Base-by-base conservation (phyloP, 2,113 vertebrate species). In the Brachyhypopomus occidentalis region DNA sequence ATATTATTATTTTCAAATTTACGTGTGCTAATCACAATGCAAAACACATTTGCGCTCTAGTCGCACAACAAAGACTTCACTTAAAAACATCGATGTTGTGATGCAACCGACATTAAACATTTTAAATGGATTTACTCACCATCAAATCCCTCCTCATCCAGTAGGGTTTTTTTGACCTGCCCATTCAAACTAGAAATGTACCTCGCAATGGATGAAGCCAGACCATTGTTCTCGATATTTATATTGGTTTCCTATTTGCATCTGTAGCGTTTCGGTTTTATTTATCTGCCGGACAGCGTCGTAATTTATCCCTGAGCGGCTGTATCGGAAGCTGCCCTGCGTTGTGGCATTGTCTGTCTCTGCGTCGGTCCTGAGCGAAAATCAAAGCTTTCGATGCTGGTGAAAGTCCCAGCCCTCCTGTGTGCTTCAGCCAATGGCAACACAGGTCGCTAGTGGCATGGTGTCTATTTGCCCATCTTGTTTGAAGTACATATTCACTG, bases 321-420 rank as follows among this genome's bases (percentile, higher is more conserved):
- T 45, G 41, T 11, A 52, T 52, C 9, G 45, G 8, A 14, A 14
- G 45, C 16, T 25, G 9, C 59, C 30, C 62, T 79, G 66, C 71
- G 36, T 34, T 78, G 34, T 70, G 72, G 90, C 93, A 91, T 92
- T 92, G 92, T 93, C 91, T 91, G 89, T 81, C 89, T 36, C 48
- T 89, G 88, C 88, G 88, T 45, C 41, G 90, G 88, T 88, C 88
- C 78, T 81, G 75, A 64, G 70, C 55, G 72, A 86, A 87, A 78
- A 82, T 86, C 86, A 83, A 69, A 25, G 80, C 76, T 73, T 82
- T 72, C 59, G 58, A 27, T 77, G 69, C 72, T 17, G 77, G 60
- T 5, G 63, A 1, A 20, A 59, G 34, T 59, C 22, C 55, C 34
- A 72, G 73, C 81, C 77, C 67, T 45, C 27, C n/a, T 14, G 25